Evolutionary conservation across 2,888 invertebrate genomes (phyloP).

Genomic region (Cryptocephalus moraei): DNA sequence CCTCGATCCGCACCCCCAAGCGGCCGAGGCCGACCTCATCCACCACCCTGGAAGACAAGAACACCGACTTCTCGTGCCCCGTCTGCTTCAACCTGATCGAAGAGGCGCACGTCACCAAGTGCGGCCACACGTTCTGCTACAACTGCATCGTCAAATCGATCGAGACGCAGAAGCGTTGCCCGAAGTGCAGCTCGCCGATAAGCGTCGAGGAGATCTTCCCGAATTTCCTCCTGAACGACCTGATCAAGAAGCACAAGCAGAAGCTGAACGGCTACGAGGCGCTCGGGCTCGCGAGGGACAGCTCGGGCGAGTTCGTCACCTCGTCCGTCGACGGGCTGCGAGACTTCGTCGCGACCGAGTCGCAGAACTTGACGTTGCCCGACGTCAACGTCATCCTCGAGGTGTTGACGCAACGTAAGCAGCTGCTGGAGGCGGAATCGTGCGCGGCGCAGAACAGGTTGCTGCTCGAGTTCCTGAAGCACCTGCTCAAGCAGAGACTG

Average conservation of each 20-base stretch:
- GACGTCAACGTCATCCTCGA: conserved; percentile 77
- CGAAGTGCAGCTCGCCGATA: conserved; percentile 69
- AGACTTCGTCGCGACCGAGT: conserved; percentile 57
- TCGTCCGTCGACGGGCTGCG: conserved; percentile 45
- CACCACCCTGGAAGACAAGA: conserved; percentile 50
- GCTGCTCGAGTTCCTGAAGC: conserved; percentile 73
- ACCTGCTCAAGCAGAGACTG: conserved; percentile 63
- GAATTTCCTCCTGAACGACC: conserved; percentile 74
- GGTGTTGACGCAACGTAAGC: conserved; percentile 66
- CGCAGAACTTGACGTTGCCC: conserved; percentile 60
- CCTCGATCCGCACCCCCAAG: conserved; percentile 40
- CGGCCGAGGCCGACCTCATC: conserved; percentile 43
- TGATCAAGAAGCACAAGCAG: conserved; percentile 61
- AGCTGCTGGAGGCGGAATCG: conserved; percentile 70
- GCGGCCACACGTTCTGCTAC: conserved; percentile 88
- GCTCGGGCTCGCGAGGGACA: conserved; percentile 33
- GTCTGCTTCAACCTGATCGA: conserved; percentile 83
- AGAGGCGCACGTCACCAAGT: conserved; percentile 83
- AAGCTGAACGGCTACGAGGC: conserved; percentile 41
- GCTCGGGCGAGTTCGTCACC: conserved; percentile 35
- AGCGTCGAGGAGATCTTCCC: conserved; percentile 69
- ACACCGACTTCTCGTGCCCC: conserved; percentile 60
- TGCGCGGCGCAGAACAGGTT: conserved; percentile 70
- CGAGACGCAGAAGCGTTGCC: conserved; percentile 60
- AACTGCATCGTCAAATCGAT: conserved; percentile 64